phyloP scores from a whole-genome alignment of 1,140 invertebrate species.

The Drosophila sproati region DNA sequence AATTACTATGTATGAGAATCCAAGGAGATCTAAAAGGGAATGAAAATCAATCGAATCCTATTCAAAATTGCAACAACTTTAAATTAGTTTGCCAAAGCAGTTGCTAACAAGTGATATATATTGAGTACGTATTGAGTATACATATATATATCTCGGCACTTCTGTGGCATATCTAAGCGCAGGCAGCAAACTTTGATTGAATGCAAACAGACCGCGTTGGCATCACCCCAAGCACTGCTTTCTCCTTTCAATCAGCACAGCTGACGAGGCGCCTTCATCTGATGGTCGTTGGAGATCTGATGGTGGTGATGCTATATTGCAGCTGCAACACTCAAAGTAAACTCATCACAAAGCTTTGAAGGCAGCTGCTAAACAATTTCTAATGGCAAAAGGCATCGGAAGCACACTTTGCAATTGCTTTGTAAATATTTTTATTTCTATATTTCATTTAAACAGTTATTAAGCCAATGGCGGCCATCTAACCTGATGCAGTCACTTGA shows the following conservation, averaged over 20 bases:
- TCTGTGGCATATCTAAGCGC: constrained; percentile 22
- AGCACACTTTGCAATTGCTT: constrained; percentile 36
- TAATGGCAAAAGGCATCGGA: constrained; percentile 31
- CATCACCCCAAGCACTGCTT: constrained; percentile 13
- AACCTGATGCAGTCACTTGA: constrained; percentile 60
- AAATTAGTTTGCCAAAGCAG: constrained; percentile 37
- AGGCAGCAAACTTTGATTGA: constrained; percentile 50
- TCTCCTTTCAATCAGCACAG: constrained; percentile 20
- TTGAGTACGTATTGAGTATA: constrained; percentile 1
- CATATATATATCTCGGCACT: neutral
- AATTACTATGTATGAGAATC: neutral
- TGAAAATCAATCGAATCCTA: constrained; percentile 17
- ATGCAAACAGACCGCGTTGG: constrained; percentile 38
- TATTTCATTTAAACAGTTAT: constrained; percentile 74
- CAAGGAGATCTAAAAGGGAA: neutral
- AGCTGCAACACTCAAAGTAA: constrained; percentile 47
- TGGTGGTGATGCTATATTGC: neutral
- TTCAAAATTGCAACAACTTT: constrained; percentile 39
- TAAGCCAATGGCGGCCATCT: constrained; percentile 66
- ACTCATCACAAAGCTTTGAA: constrained; percentile 46
- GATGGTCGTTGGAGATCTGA: neutral
- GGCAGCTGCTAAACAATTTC: constrained; percentile 50
- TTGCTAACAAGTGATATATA: constrained; percentile 17
- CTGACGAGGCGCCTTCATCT: constrained; percentile 25
- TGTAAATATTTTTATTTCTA: constrained; percentile 70